Evolutionary conservation across 1,140 invertebrate species (phyloP), one percentile per base, ranked within the genome.

Genomic region (Zaprionus davidi): DNA sequence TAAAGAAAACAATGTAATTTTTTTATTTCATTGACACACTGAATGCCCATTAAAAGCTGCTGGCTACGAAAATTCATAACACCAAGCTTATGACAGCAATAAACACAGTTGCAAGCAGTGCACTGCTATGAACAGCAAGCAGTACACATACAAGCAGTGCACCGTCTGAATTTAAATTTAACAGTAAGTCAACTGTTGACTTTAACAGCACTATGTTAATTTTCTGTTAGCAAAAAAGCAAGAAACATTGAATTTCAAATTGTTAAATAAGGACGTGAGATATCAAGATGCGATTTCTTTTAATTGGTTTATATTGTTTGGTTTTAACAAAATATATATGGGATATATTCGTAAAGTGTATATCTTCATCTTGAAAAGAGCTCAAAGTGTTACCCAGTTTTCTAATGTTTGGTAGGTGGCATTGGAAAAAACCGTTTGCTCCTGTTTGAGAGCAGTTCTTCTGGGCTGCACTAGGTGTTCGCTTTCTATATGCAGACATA

Each of bases 91-190:
- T 55, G 12, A 2, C 7, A 28, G 22, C 15, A 53, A 1, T 15
- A 2, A 0, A 9, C 0, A 3, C 3, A 7, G 12, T 15, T 9
- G 22, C 6, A 67, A 67, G 56, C 56, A 73, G 71, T 49, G 41
- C 7, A 46, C n/a, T 46, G 38, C 5, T 2, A n/a, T n/a, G 0
- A 34, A 34, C 6, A 11, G 2, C 7, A 46, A 46, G 41, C 41
- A 46, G 41, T 46, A 7, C 0, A 24, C 1, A 0, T 0, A 26
- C 26, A 66, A 58, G 55, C 70, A 72, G 69, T 46, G 13, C 12
- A n/a, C 2, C 5, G 22, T 20, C 15, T 24, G 15, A 36, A 71
- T 64, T 63, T 56, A 3, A 62, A 70, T 13, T 62, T 11, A 34
- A 34, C 31, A 34, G 31, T 34, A 3, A 34, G 0, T 34, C 31